Evolutionary conservation across 1,140 invertebrate genomes (phyloP), one percentile per base, ranked within the genome.

Genomic region (Aphelenchoides besseyi): DNA sequence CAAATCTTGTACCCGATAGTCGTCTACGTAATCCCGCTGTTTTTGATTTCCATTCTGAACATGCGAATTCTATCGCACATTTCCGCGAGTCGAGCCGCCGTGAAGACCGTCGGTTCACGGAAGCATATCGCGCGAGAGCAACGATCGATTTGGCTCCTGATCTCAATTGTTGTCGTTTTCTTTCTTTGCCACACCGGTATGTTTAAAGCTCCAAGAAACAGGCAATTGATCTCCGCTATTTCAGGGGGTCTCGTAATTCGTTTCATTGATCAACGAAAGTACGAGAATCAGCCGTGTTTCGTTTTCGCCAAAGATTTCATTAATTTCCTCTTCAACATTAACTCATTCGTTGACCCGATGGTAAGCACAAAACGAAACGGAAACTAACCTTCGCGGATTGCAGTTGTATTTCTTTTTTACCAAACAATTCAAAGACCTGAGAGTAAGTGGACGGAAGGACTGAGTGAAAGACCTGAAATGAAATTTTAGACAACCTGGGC

Each of bases 341-440:
- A 82, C 37, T 82, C 80, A 2, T 80, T 82, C 37, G 74, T 77
- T 16, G 82, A 82, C 69, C 81, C 81, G 48, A 78, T 82, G 81
- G 78, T 79, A 30, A 35, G 71, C 16, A n/a, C n/a, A n/a, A n/a
- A 0, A 0, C 2, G 1, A 66, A 66, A 66, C 36, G 29, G 29
- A 29, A 66, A 66, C 63, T 61, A 48, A 41, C 53, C 29, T 66
- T 70, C 29, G 69, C 12, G 12, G 1, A 68, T 72, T 79, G 37
- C 62, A 79, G 77, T 66, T 82, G 0, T 82, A 82, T 66, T 82
- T 82, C 75, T 74, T 82, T 41, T 82, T 82, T 68, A 82, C 81
- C 26, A 80, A 80, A 48, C 82, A 83, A 66, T 82, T 82, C 71
- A 78, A 77, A 30, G 81, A 82, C 71, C 73, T 82, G 28, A 72